Evolutionary conservation across 2,113 vertebrate genomes (phyloP), one percentile per base, ranked within the genome.

Genomic region (Mustela lutreola): DNA sequence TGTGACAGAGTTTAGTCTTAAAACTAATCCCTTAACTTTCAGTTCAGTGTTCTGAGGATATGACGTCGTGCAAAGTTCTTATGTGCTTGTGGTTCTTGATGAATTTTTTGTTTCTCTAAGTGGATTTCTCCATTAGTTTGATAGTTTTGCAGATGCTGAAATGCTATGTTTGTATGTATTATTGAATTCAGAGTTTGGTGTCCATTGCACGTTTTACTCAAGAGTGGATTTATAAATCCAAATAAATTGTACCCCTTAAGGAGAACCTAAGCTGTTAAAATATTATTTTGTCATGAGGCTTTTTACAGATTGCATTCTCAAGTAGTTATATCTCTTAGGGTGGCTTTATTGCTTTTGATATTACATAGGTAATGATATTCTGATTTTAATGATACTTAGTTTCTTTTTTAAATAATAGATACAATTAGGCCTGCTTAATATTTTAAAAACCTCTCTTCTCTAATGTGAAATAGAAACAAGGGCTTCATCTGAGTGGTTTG

Each of bases 321-420:
- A 94, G 48, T 21, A 95, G 36, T 88, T 92, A 24, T 16, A 58
- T 94, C 50, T 94, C 50, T 86, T 75, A 31, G 56, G 11, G 33
- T 88, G 6, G 19, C 33, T 86, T 97, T 81, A 14, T 92, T 79
- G 65, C 22, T 91, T 95, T 87, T 76, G 36, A 50, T 81, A 91
- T 81, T 76, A 45, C 31, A 1, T 60, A 16, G 63, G 75, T 91
- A 75, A 67, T 76, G 33, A 48, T 81, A 65, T n/a, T 86, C 39
- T 89, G 28, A 62, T 84, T 96, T 67, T 97, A 95, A 92, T 78
- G 50, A 62, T 94, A 91, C 10, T 70, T 94, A 91, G 7, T 93
- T 78, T n/a, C 18, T 42, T 73, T 89, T 45, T 48, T 48, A 94
- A 75, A 18, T 50, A 88, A 93, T 50, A 71, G 73, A 85, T 88